phyloP scores from a whole-genome alignment of 35 echinoderm and acorn worm genomes.

The Patiria miniata region DNA sequence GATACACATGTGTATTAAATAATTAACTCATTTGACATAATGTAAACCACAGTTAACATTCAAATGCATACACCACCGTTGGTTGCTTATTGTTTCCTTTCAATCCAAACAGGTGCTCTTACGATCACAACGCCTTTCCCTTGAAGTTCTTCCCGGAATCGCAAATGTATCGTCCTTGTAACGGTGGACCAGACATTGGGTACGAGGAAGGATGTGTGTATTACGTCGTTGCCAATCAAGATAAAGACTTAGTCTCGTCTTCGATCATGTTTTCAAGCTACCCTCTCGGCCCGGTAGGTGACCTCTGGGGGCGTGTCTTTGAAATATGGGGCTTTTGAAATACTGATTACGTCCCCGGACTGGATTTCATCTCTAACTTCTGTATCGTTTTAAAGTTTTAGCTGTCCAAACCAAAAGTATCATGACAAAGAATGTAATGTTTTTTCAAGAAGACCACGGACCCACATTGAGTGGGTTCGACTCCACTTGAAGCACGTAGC shows the following conservation, averaged over 20 bases:
- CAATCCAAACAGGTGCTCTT: constrained; percentile 38
- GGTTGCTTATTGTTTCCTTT: background rate
- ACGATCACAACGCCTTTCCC: constrained; percentile 1
- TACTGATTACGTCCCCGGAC: background rate
- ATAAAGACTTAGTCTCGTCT: background rate
- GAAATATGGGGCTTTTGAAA: background rate
- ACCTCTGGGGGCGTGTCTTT: too few species aligned
- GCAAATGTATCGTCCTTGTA: constrained; percentile 42
- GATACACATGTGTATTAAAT: too few species aligned
- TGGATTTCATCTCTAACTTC: too few species aligned
- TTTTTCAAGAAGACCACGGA: too few species aligned
- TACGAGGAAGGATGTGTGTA: constrained; percentile 56
- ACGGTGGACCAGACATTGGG: constrained; percentile 35
- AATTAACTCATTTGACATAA: too few species aligned
- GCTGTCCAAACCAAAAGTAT: too few species aligned
- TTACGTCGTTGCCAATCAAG: background rate
- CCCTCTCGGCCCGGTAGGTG: background rate
- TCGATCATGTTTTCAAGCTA: constrained; percentile 15
- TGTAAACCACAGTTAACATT: too few species aligned
- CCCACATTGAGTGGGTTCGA: too few species aligned
- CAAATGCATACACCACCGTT: too few species aligned
- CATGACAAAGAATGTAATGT: too few species aligned
- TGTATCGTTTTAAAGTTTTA: too few species aligned
- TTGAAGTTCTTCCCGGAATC: background rate
- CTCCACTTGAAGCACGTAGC: too few species aligned